A percentile compares a stretch with the other conserved stretches of the same genome.
These are phyloP conservation scores for Engraulis encrasicolus DNA, from an alignment of 2,113 vertebrate genomes.

Conservation along the genomic window DNA sequence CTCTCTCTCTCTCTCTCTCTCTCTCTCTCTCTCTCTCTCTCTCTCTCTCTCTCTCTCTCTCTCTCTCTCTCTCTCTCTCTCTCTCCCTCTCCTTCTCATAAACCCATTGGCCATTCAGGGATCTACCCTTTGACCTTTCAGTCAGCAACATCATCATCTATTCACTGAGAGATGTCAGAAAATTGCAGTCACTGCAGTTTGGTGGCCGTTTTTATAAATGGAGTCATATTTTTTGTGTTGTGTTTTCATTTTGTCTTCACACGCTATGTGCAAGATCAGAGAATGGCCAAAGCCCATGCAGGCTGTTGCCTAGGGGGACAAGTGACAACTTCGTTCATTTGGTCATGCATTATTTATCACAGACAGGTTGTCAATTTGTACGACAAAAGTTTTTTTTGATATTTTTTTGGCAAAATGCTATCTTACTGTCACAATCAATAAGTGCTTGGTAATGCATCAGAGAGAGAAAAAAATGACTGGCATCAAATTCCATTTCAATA, in stretches of 20 bases:
- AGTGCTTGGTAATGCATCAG: background rate
- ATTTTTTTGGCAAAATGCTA: too few species aligned
- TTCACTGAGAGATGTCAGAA: conserved; percentile 45
- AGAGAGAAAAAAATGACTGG: background rate
- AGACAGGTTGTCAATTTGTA: background rate
- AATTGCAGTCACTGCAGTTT: conserved; percentile 22
- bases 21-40: background rate
- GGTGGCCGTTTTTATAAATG: conserved; percentile 28
- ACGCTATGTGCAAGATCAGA: background rate
- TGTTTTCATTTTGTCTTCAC: background rate
- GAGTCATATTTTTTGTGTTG: conserved; percentile 4
- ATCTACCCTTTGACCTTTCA: conserved; percentile 60
- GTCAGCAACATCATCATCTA: conserved; percentile 59
- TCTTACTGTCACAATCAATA: background rate
- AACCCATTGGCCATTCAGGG: conserved; percentile 44
- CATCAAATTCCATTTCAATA: background rate
- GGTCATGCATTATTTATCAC: background rate
- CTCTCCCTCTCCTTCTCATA: conserved; percentile 23
- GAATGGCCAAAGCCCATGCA: background rate
- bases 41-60: conserved; percentile 14
- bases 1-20: background rate
- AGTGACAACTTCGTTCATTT: background rate
- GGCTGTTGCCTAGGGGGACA: background rate
- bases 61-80: background rate
- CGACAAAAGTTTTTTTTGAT: background rate